These are phyloP conservation scores for Triplophysa bombifrons DNA, from an alignment of 2,797 vertebrate species.

Conservation along the genomic window DNA sequence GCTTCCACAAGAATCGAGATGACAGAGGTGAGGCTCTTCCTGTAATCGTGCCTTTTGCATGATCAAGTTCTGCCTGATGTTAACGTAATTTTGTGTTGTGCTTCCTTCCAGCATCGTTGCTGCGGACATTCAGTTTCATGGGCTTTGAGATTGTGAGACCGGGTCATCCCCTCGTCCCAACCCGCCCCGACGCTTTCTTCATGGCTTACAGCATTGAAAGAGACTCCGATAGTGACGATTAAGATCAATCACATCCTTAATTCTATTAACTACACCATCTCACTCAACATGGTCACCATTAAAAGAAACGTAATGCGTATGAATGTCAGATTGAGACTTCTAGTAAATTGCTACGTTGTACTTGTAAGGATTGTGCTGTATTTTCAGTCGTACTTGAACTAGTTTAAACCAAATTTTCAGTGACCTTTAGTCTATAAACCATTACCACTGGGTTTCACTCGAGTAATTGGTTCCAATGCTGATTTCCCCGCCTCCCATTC, in stretches of 20 bases:
- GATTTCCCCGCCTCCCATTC: slow-evolving; percentile 48
- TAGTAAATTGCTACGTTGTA: slow-evolving; percentile 57
- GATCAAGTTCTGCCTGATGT: background rate
- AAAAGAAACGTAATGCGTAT: slow-evolving; percentile 59
- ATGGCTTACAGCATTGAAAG: slow-evolving; percentile 98
- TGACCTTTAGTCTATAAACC: slow-evolving; percentile 60
- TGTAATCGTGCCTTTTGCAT: background rate
- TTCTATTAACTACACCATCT: slow-evolving; percentile 28
- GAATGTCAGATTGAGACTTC: slow-evolving; percentile 62
- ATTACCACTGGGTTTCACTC: slow-evolving; percentile 63
- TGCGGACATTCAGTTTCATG: slow-evolving; percentile 97
- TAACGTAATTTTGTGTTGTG: background rate
- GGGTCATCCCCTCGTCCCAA: slow-evolving; percentile 96
- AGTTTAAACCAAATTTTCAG: slow-evolving; percentile 65
- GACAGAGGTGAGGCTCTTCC: slow-evolving; percentile 84
- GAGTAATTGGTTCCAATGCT: slow-evolving; percentile 62
- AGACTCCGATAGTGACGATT: slow-evolving; percentile 91
- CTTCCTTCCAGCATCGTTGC: slow-evolving; percentile 82
- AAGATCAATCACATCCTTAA: slow-evolving; percentile 63
- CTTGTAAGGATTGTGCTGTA: slow-evolving; percentile 66
- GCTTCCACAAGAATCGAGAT: slow-evolving; percentile 95
- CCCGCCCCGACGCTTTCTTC: slow-evolving; percentile 98
- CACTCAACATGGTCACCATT: slow-evolving; percentile 46
- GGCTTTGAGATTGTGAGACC: slow-evolving; percentile 99
- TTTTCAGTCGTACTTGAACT: slow-evolving; percentile 71